Conservation (phyloP, 1,140 invertebrate genomes). For the Bombus haemorrhoidalis region DNA sequence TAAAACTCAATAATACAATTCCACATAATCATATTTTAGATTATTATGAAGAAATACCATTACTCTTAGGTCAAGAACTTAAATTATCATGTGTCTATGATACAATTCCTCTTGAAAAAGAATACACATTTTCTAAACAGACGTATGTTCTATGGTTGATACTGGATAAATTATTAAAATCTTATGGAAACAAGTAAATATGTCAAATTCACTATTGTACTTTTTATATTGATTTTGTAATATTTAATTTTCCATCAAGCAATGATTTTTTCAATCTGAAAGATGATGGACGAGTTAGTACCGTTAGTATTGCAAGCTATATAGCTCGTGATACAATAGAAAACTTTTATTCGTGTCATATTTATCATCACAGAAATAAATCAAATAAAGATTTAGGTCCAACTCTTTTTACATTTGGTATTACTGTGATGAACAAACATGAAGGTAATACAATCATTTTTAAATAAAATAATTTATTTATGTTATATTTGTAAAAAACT, state of each 20-base stretch:
- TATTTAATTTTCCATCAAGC: neutral
- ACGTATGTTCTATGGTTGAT: conserved; percentile 29
- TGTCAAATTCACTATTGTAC: neutral
- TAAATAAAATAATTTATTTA: neutral
- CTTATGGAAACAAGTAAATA: conserved; percentile 15
- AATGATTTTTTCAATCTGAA: conserved; percentile 27
- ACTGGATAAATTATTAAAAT: conserved; percentile 32
- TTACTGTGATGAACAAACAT: conserved; percentile 21
- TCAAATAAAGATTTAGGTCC: neutral
- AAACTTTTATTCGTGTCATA: conserved; percentile 45
- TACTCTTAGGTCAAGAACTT: conserved; percentile 44
- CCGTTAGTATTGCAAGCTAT: conserved; percentile 40
- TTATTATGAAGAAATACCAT: conserved; percentile 41
- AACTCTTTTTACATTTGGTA: conserved; percentile 22
- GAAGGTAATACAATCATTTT: conserved; percentile 13
- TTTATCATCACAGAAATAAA: conserved; percentile 18
- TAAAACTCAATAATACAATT: neutral
- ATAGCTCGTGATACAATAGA: conserved; percentile 25
- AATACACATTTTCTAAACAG: neutral
- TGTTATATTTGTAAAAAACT: neutral
- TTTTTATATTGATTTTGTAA: neutral
- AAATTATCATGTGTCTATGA: conserved; percentile 51
- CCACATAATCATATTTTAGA: conserved; percentile 11
- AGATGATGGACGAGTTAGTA: conserved; percentile 44
- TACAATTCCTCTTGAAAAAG: conserved; percentile 16